Percentiles rank a stretch among this genome's conserved stretches.
Evolutionary conservation across 2,113 vertebrate genomes (phyloP).

Genomic region (Pelecanus crispus): DNA sequence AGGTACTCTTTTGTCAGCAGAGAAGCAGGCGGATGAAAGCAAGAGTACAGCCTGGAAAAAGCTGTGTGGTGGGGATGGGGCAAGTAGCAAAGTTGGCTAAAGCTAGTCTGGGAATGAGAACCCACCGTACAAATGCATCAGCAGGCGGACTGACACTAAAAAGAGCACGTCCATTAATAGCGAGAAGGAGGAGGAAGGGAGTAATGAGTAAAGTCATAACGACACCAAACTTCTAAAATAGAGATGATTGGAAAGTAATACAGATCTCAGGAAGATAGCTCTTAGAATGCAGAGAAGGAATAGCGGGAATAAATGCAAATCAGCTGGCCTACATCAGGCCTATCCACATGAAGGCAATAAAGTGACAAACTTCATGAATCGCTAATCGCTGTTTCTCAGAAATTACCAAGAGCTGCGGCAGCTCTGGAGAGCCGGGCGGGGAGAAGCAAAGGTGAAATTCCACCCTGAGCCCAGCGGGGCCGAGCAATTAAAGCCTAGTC

Average conservation of each 20-base stretch:
- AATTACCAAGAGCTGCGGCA: neutral
- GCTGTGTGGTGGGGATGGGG: neutral
- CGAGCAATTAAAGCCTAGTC: constrained; percentile 53
- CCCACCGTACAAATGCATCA: neutral
- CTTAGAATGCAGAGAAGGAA: neutral
- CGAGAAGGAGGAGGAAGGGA: neutral
- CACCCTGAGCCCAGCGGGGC: neutral
- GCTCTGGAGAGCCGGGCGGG: neutral
- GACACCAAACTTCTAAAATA: neutral
- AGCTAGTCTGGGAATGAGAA: neutral
- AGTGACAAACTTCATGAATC: neutral
- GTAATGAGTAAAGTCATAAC: neutral
- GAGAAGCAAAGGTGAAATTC: constrained; percentile 33
- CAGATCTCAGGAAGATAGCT: neutral
- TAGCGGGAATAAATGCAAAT: neutral
- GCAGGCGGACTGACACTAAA: neutral
- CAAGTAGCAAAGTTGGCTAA: neutral
- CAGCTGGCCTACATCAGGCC: neutral
- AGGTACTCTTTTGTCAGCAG: neutral
- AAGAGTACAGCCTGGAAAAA: neutral
- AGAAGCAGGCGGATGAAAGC: neutral
- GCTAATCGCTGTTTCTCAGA: neutral
- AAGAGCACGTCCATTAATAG: neutral
- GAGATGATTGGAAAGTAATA: neutral
- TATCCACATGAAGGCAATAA: neutral